Evolutionary conservation across 1,140 invertebrate genomes (phyloP), one percentile per base, ranked within the genome.

Genomic region (Lineus longissimus): DNA sequence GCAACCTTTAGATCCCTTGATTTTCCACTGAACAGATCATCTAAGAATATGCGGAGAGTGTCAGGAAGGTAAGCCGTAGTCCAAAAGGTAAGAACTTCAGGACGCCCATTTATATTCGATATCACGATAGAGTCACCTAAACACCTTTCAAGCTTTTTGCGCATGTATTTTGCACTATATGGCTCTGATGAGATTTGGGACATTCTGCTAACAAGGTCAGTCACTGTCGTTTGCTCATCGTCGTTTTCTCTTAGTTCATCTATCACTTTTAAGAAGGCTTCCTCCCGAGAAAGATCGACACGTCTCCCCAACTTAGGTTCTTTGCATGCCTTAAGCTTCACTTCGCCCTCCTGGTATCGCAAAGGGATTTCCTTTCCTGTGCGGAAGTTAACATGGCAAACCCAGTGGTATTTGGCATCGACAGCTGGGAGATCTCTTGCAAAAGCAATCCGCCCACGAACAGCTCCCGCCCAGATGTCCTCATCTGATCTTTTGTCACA

Each of bases 91-190:
- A 70, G 33, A 27, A 64, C 59, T 63, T 45, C 61, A 31, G 22
- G 17, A 27, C 60, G 63, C 23, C 70, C 64, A 58, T 62, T 56
- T 22, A 63, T 45, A 36, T 68, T 57, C 6, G 62, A 61, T 31
- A 70, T 68, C 7, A 64, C 47, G 23, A 72, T 40, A 31, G 29
- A 22, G 1, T 55, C 55, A 59, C 69, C 62, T 63, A 70, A 70
- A 45, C 68, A 60, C 31, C 61, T 47, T 40, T 66, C 23, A 40
- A 69, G 15, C 58, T 43, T 67, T 55, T 63, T 59, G 25, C 65
- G 64, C 63, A 71, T 69, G 17, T 71, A 60, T 2, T 51, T 27
- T 13, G 64, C 51, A 17, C 43, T 54, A 25, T 40, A 64, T 31
- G 62, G 64, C 2, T 61, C 36, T 54, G 59, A 47, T n/a, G 47